These are phyloP conservation scores for Callospermophilus lateralis DNA, from an alignment of 2,113 vertebrate genomes.

Conservation along the genomic window DNA sequence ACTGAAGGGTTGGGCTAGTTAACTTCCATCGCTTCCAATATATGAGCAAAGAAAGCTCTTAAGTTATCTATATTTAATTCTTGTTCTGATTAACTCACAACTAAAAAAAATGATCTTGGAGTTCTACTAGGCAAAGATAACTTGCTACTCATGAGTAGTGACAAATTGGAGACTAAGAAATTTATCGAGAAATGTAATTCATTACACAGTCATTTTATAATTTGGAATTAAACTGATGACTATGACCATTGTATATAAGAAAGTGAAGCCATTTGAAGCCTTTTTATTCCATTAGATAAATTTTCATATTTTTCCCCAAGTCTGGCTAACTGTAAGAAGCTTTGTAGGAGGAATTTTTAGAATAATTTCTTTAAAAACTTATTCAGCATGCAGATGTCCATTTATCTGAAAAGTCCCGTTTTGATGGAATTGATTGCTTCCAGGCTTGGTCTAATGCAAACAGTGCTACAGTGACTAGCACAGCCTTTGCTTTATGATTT, in stretches of 20 bases:
- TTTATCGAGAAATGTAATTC: background rate
- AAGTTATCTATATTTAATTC: slow-evolving; percentile 41
- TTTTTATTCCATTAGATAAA: background rate
- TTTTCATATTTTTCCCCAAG: background rate
- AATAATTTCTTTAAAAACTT: background rate
- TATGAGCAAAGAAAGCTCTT: background rate
- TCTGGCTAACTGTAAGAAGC: background rate
- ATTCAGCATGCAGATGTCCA: background rate
- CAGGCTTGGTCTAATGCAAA: background rate
- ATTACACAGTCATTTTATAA: background rate
- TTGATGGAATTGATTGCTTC: background rate
- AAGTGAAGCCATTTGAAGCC: background rate
- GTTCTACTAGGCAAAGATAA: background rate
- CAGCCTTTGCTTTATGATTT: background rate
- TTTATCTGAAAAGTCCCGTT: background rate
- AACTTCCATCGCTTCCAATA: background rate
- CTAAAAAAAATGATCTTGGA: background rate
- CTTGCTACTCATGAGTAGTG: background rate
- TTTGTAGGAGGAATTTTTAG: background rate
- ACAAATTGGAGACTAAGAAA: background rate
- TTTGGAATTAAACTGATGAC: background rate
- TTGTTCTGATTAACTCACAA: background rate
- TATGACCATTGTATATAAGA: background rate
- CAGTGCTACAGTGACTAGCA: background rate
- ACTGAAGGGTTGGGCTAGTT: background rate